Conservation (phyloP, 2,888 invertebrate species). For the Nephrocerus scutellatus region DNA sequence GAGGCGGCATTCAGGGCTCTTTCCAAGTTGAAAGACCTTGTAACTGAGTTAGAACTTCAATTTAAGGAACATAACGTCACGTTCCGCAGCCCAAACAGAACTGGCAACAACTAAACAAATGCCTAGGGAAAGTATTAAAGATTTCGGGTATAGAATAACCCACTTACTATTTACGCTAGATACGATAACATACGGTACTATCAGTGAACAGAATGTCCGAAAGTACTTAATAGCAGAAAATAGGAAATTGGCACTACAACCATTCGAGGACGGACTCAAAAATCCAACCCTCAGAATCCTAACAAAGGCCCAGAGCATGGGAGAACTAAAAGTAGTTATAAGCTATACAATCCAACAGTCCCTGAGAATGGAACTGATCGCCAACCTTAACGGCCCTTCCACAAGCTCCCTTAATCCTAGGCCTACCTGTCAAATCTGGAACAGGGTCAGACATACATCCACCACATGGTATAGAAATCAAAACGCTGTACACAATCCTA, state of each 20-base stretch:
- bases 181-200: too few relatives aligned
- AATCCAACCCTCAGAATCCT: background rate
- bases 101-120: too few relatives aligned
- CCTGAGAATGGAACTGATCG: background rate
- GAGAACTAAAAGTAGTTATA: background rate
- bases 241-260: background rate
- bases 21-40: too few relatives aligned
- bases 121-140: too few relatives aligned
- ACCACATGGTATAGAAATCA: background rate
- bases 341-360: background rate
- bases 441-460: conserved; percentile 3
- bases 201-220: too few relatives aligned
- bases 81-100: too few relatives aligned
- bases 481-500: too few relatives aligned
- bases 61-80: too few relatives aligned
- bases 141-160: too few relatives aligned
- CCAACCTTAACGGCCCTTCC: background rate
- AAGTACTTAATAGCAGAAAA: conserved; percentile 1
- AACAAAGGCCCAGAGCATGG: background rate
- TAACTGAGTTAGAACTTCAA: too few relatives aligned
- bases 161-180: too few relatives aligned
- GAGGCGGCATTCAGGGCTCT: too few relatives aligned
- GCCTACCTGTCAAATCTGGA: background rate
- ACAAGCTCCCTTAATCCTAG: background rate
- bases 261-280: conserved; percentile 1